These are phyloP conservation scores for Rhinichthys osculus DNA, from an alignment of 2,797 vertebrate genomes.

Conservation along the genomic window DNA sequence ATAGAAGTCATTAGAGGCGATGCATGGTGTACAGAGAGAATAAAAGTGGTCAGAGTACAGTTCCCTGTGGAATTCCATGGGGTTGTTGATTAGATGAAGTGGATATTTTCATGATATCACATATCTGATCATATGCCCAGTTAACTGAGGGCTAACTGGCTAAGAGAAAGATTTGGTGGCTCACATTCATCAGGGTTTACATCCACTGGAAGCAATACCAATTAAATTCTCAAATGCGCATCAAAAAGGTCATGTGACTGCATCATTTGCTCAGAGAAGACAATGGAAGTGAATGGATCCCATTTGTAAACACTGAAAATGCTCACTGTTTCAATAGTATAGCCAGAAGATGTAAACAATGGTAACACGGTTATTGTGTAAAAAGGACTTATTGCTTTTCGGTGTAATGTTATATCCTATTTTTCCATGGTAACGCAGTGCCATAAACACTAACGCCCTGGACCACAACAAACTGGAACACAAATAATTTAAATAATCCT, in stretches of 20 bases:
- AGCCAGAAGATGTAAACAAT: not conserved
- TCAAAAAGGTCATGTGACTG: not conserved
- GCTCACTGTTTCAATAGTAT: not conserved
- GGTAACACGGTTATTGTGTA: not conserved
- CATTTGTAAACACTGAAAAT: not conserved
- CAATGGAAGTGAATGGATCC: not conserved
- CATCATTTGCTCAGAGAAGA: conserved; percentile 1
- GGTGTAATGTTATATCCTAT: no score
- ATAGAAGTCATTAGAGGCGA: not conserved
- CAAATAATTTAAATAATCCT: not conserved
- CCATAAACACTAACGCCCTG: not conserved
- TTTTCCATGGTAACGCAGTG: not conserved
- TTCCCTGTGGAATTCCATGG: not conserved
- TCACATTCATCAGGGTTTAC: not conserved
- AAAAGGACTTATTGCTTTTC: not conserved
- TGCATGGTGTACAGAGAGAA: not conserved
- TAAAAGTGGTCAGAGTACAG: not conserved
- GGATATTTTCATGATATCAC: conserved; percentile 15
- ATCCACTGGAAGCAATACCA: not conserved
- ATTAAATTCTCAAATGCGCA: not conserved
- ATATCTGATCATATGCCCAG: not conserved
- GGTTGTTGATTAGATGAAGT: not conserved
- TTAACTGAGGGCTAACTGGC: not conserved
- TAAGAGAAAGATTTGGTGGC: not conserved
- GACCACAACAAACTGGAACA: not conserved